Evolutionary conservation across 2,113 vertebrate species (phyloP), one percentile per base, ranked within the genome.

Genomic region (Corynorhinus townsendii): DNA sequence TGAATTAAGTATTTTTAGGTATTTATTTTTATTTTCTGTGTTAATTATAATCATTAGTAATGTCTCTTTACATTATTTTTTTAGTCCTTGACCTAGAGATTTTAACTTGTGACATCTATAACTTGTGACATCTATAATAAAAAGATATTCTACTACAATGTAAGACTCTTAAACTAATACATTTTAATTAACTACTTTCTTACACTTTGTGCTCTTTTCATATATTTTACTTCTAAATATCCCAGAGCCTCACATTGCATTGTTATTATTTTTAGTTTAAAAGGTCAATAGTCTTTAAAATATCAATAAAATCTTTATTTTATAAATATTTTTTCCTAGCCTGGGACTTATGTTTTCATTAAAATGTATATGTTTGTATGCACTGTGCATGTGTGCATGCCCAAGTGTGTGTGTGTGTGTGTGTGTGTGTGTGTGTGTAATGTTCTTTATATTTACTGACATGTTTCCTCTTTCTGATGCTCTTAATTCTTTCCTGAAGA

Each of bases 221-320:
- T 38, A 71, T 35, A 83, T 35, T 75, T 81, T 87, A 95, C 59
- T 93, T 93, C 54, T 64, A 83, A 84, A 72, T 88, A 79, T 75
- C 33, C 45, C 19, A 66, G n/a, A 90, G 47, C 56, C 19, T 73
- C 45, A 56, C 16, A 71, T 35, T 72, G 64, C 15, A 30, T 71
- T 40, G 19, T 64, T 83, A 72, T 69, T 86, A 76, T 52, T 77
- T 82, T 93, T 87, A 87, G 49, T 90, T 82, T 93, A 52, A 90
- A 59, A 82, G 19, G 9, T 59, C 22, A 75, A 64, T 35, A 79
- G 66, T 81, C 7, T 90, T 93, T 90, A 69, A 69, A 56, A 56
- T 22, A 56, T 56, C 20, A 56, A 56, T 56, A 56, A 56, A 56
- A 22, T 56, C 8, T 22, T 56, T 56, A 56, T 56, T 56, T 56